These are phyloP conservation scores for Camponotus pennsylvanicus DNA, from an alignment of 1,140 invertebrate genomes.

Conservation along the genomic window DNA sequence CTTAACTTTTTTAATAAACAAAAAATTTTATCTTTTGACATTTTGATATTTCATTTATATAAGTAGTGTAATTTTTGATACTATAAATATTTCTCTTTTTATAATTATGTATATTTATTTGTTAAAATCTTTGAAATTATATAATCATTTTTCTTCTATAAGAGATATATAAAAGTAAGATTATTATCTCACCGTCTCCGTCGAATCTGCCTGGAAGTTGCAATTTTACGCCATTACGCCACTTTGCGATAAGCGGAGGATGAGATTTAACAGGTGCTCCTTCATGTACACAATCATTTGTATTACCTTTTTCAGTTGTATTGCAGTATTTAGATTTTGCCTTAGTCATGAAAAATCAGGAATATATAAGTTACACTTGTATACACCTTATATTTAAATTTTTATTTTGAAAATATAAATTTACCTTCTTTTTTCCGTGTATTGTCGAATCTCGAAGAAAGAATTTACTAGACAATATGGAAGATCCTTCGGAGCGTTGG, in stretches of 20 bases:
- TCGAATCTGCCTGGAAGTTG: slow-evolving; percentile 89
- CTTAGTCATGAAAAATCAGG: slow-evolving; percentile 54
- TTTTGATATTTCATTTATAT: neutral
- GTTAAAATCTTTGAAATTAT: slow-evolving; percentile 1
- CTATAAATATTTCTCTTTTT: neutral
- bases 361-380: neutral
- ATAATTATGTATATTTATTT: slow-evolving; percentile 27
- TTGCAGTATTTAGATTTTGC: slow-evolving; percentile 82
- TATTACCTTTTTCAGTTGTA: slow-evolving; percentile 80
- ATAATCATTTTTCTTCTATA: neutral
- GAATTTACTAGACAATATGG: slow-evolving; percentile 90
- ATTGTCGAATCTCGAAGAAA: slow-evolving; percentile 88
- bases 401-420: slow-evolving; percentile 12
- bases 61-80: neutral
- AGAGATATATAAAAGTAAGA: slow-evolving; percentile 29
- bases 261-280: slow-evolving; percentile 79
- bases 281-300: slow-evolving; percentile 79
- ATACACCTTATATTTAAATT: neutral
- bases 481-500: slow-evolving; percentile 91
- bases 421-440: slow-evolving; percentile 84
- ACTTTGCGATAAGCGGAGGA: slow-evolving; percentile 90
- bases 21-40: neutral
- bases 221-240: slow-evolving; percentile 90
- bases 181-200: slow-evolving; percentile 88
- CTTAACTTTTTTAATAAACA: neutral